Evolutionary conservation across 2,888 invertebrate species (phyloP).

Genomic region (Ochlodes sylvanus): DNA sequence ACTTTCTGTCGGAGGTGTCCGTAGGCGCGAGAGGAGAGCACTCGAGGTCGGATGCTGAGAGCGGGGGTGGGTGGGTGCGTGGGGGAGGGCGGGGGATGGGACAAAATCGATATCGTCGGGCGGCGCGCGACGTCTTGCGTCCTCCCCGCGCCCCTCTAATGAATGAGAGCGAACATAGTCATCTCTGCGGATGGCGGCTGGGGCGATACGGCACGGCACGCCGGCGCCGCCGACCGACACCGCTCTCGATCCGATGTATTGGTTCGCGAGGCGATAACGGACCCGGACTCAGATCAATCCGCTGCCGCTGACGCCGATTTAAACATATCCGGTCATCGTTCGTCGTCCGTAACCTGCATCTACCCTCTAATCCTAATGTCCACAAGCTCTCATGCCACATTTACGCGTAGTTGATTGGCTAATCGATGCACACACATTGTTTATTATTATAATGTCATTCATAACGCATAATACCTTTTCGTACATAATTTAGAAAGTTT

Average conservation of each 20-base stretch:
- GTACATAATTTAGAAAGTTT: too few species aligned
- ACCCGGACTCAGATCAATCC: slow-evolving; percentile 59
- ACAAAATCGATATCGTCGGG: slow-evolving; percentile 84
- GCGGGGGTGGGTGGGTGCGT: slow-evolving; percentile 63
- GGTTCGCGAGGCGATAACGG: slow-evolving; percentile 62
- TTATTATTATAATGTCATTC: too few species aligned
- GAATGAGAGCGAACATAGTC: slow-evolving; percentile 83
- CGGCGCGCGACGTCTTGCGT: slow-evolving; percentile 83
- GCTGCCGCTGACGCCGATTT: slow-evolving; percentile 30
- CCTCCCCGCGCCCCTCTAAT: slow-evolving; percentile 76
- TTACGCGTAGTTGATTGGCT: neutral
- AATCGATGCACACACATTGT: too few species aligned
- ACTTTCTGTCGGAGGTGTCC: slow-evolving; percentile 81
- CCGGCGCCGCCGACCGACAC: slow-evolving; percentile 55
- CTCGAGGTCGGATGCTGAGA: slow-evolving; percentile 85
- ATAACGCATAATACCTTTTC: too few species aligned
- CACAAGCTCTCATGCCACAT: slow-evolving; percentile 24
- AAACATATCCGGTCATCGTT: slow-evolving; percentile 23
- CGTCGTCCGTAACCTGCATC: slow-evolving; percentile 20
- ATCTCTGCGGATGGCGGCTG: slow-evolving; percentile 80
- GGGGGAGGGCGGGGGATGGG: slow-evolving; percentile 70
- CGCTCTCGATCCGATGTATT: slow-evolving; percentile 58
- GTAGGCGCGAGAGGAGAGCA: slow-evolving; percentile 84
- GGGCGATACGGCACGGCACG: slow-evolving; percentile 69
- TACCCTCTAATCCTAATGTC: neutral